Conservation (phyloP, 1,140 invertebrate species). For the Zaprionus taronus region DNA sequence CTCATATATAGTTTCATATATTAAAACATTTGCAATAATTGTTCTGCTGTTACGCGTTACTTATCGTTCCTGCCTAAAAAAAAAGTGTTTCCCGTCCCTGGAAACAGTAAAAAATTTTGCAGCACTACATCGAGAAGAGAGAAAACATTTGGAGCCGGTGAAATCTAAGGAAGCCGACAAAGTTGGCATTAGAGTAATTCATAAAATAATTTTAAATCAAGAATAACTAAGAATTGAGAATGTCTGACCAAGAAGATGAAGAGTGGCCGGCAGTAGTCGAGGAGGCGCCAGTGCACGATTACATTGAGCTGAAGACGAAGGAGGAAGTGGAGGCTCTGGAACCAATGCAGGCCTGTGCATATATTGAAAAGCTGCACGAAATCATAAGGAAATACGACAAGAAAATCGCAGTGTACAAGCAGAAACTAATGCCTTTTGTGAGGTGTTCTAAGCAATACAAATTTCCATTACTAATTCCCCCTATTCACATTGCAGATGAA, state of each 20-base stretch:
- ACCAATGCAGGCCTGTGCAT: slow-evolving; percentile 43
- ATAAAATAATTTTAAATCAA: background rate
- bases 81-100: background rate
- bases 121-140: background rate
- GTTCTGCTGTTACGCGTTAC: background rate
- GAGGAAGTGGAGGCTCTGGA: slow-evolving; percentile 50
- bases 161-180: background rate
- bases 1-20: background rate
- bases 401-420: slow-evolving; percentile 61
- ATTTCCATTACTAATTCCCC: background rate
- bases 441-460: background rate
- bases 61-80: background rate
- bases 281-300: slow-evolving; percentile 48
- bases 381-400: slow-evolving; percentile 70
- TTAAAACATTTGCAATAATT: background rate
- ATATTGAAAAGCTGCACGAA: slow-evolving; percentile 68
- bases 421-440: slow-evolving; percentile 58
- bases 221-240: background rate
- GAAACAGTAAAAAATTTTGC: background rate
- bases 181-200: background rate
- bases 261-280: slow-evolving; percentile 7
- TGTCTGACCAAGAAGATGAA: slow-evolving; percentile 22
- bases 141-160: background rate
- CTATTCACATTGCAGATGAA: slow-evolving; percentile 31
- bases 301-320: slow-evolving; percentile 55